Base-by-base conservation (phyloP, 2,888 invertebrate genomes). In the Caenorhabditis doughertyi region DNA sequence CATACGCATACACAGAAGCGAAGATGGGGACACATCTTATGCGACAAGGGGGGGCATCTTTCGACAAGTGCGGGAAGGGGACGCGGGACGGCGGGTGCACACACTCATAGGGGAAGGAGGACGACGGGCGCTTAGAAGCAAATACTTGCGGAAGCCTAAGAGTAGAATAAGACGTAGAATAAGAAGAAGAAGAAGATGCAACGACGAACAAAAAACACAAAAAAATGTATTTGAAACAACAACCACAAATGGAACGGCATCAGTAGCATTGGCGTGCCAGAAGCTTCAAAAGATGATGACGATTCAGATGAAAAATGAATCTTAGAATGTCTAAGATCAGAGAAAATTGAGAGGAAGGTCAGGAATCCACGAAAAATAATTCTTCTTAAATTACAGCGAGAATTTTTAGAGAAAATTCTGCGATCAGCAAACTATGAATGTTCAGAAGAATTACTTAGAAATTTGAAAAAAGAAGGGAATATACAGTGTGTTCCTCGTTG, bases 1-100 rank as follows among this genome's bases (percentile, higher is more conserved):
- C 70, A 81, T 62, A 70, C 73, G 62, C 56, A 81, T 56, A 74
- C 73, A 80, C 73, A 74, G 72, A 79, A 72, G 67, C 64, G 77
- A 77, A 49, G 51, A 58, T 35, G 67, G 67, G 58, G 76, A 56
- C 64, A 65, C 72, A 79, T 79, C 79, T 79, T 79, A 64, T 72
- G 72, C 71, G 71, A 79, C 70, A 79, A 79, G 70, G 71, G 39
- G n/a, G 70, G 68, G 77, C 70, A 62, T 77, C 77, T 70, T 62
- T 62, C 53, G 70, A 79, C 71, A 79, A 79, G 79, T 79, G 79
- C 79, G 79, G 72, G 67, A 71, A 70, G 64, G 39, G 55, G 39
- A 29, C 25, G 21, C 53, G 55, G 70, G 70, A 70, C 67, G 68
- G 55, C 42, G 60, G 73, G 73, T 64, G 73, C 73, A 64, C 73